A percentile compares a stretch with the other conserved stretches of the same genome.
phyloP scores from a whole-genome alignment of 2,888 invertebrate species.

The Drosophila percnosoma region DNA sequence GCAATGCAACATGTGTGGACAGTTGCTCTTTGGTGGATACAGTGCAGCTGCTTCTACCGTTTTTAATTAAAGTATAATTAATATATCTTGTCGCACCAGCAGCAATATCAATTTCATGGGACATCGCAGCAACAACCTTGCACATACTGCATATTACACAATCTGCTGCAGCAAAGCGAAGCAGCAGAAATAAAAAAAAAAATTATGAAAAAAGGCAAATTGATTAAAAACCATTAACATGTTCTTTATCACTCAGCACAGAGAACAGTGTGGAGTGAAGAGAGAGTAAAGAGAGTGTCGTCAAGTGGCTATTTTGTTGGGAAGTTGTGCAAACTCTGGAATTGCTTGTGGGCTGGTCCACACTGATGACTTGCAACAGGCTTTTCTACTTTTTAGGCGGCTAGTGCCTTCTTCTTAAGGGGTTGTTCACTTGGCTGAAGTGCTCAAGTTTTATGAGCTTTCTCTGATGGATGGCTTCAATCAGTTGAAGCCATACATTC shows the following conservation, averaged over 20 bases:
- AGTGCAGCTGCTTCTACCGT: slow-evolving; percentile 53
- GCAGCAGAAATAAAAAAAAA: slow-evolving; percentile 2
- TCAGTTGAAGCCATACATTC: slow-evolving; percentile 36
- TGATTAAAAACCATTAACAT: slow-evolving; percentile 78
- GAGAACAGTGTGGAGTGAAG: not conserved
- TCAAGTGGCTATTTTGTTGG: slow-evolving; percentile 28
- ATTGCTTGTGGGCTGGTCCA: slow-evolving; percentile 27
- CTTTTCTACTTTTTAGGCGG: not conserved
- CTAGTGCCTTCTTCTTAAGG: slow-evolving; percentile 28
- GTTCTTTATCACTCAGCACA: slow-evolving; percentile 76
- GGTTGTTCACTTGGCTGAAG: slow-evolving; percentile 43
- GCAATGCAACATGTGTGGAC: slow-evolving; percentile 28
- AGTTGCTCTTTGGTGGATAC: slow-evolving; percentile 10
- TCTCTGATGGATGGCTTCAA: slow-evolving; percentile 52
- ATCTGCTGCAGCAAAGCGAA: slow-evolving; percentile 42
- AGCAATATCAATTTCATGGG: slow-evolving; percentile 56
- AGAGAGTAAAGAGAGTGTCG: slow-evolving; percentile 23
- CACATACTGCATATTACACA: slow-evolving; percentile 47
- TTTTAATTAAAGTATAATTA: slow-evolving; percentile 77
- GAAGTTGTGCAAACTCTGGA: slow-evolving; percentile 32
- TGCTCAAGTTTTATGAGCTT: slow-evolving; percentile 66
- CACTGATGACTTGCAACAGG: slow-evolving; percentile 2
- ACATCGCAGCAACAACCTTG: slow-evolving; percentile 18
- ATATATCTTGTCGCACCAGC: slow-evolving; percentile 55
- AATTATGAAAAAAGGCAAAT: slow-evolving; percentile 56